Conservation (phyloP, 2,113 vertebrate species). For the Bos indicus region DNA sequence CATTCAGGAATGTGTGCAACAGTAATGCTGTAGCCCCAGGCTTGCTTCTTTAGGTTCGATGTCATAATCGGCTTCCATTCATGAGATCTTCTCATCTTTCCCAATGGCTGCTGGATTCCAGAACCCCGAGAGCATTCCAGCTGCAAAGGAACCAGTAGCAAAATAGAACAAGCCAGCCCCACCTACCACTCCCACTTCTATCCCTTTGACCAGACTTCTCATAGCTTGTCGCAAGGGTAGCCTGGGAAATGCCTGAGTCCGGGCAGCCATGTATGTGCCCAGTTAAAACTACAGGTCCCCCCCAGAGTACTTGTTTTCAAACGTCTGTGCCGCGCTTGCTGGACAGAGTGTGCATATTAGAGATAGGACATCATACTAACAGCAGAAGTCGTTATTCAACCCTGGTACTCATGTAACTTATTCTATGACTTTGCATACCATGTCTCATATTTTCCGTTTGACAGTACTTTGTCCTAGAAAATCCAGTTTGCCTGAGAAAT, state of each 20-base stretch:
- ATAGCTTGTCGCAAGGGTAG: neutral
- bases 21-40: neutral
- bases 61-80: neutral
- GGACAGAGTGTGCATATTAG: neutral
- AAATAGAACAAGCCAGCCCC: neutral
- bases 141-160: neutral
- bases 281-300: neutral
- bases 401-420: neutral
- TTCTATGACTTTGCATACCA: neutral
- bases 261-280: neutral
- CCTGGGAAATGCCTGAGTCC: neutral
- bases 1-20: neutral
- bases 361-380: neutral
- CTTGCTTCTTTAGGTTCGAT: neutral
- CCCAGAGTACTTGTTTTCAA: neutral
- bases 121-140: neutral
- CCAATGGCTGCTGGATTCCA: neutral
- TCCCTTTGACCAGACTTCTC: neutral
- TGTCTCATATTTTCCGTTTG: neutral
- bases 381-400: neutral
- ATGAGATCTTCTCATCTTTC: neutral
- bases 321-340: neutral
- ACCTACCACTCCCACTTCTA: neutral
- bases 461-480: neutral
- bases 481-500: neutral